These are phyloP conservation scores for Lagenorhynchus albirostris DNA, from an alignment of 2,113 vertebrate genomes.

Conservation along the genomic window DNA sequence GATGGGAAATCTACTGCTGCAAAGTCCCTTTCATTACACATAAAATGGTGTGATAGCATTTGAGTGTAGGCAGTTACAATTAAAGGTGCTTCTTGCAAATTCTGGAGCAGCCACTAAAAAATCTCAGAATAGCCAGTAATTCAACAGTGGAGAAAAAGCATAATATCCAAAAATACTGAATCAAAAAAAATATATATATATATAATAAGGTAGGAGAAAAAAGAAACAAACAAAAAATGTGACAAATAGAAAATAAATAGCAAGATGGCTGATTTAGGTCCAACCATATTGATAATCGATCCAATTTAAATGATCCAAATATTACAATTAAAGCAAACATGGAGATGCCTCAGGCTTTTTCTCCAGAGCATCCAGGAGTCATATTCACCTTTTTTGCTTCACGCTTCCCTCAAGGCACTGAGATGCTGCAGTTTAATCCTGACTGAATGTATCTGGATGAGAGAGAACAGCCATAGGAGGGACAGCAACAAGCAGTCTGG, in stretches of 20 bases:
- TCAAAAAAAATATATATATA: not conserved
- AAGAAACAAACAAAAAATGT: not conserved
- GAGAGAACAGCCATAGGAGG: not conserved
- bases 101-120: not conserved
- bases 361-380: not conserved
- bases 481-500: not conserved
- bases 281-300: not conserved
- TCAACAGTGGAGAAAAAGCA: not conserved
- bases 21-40: not conserved
- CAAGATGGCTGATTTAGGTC: not conserved
- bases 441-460: not conserved
- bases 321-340: not conserved
- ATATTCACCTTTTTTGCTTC: not conserved
- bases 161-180: not conserved
- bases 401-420: not conserved
- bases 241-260: not conserved
- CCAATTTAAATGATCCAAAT: not conserved
- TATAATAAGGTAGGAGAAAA: not conserved
- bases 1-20: too few species aligned
- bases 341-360: not conserved
- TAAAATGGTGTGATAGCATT: not conserved
- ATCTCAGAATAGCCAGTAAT: not conserved
- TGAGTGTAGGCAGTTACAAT: not conserved
- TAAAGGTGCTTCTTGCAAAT: not conserved
- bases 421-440: not conserved